Base-by-base conservation (phyloP, 2,113 vertebrate species). In the Chunga burmeisteri region DNA sequence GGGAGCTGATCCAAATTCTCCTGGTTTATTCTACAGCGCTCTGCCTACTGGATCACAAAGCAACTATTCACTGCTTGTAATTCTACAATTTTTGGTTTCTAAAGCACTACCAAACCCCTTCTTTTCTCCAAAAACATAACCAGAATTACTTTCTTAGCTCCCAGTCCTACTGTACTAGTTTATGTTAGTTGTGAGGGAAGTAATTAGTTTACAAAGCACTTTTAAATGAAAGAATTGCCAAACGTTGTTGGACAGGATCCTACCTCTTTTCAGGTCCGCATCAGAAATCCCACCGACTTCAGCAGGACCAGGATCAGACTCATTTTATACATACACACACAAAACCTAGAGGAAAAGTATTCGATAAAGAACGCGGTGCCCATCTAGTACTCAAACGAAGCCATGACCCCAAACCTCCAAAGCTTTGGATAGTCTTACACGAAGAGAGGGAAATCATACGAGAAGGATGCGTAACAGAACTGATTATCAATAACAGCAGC, bases 41-140 rank as follows among this genome's bases (percentile, higher is more conserved):
- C 68, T 67, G 26, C 62, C 73, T 82, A 89, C 38, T 65, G 46
- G n/a, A 81, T 53, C 25, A 94, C 86, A 97, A 92, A 88, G 86
- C 50, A 84, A 55, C 72, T 62, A 91, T 73, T 94, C 65, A 71
- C 20, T 81, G 40, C 47, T 68, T 71, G 16, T 63, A 89, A 81
- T 67, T 94, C 78, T 52, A 58, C 49, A 81, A 26, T 67, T 93
- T 75, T 84, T 81, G 1, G 83, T 88, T 81, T 61, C 61, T 84
- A 5, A 68, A 81, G 32, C 56, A 27, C 29, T 63, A 89, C 26
- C 34, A 47, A 86, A 84, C 3, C 13, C 25, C 32, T 2, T 8
- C 55, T 71, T 73, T 87, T 67, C 42, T 81, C 38, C 40, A 67
- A 50, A 94, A 96, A 20, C 47, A 67, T 16, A 74, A 21, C 21